phyloP scores from a whole-genome alignment of 2,888 invertebrate genomes.

The Phymatocera aterrima region DNA sequence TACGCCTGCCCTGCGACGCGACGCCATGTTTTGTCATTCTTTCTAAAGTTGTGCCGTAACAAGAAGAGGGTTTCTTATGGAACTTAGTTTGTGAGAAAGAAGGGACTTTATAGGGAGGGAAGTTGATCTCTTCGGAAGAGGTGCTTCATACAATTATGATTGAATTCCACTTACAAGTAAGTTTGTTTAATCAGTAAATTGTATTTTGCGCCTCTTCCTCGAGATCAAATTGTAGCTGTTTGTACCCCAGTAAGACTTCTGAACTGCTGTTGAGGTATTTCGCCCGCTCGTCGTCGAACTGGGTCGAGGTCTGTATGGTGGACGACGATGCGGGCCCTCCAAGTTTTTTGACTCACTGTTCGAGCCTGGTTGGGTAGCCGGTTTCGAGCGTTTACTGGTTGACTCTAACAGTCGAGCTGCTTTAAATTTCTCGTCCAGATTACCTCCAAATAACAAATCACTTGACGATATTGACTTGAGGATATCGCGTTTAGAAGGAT shows the following conservation, averaged over 20 bases:
- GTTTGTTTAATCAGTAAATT: background rate
- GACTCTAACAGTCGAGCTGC: slow-evolving; percentile 45
- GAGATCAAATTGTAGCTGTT: background rate
- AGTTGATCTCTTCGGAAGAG: no score
- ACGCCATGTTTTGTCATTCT: no score
- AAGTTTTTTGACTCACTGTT: background rate
- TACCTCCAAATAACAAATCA: slow-evolving; percentile 47
- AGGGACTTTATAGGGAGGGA: no score
- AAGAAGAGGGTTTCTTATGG: no score
- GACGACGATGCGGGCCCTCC: background rate
- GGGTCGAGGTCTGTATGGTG: background rate
- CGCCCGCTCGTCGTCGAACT: background rate
- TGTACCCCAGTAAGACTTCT: no score
- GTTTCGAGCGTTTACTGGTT: slow-evolving; percentile 35
- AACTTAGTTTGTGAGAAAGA: no score
- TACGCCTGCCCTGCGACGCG: no score
- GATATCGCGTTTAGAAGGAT: slow-evolving; percentile 45
- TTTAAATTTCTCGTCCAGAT: slow-evolving; percentile 48
- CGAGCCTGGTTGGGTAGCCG: background rate
- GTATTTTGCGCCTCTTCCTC: background rate
- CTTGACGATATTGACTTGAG: slow-evolving; percentile 45
- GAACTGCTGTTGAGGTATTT: no score
- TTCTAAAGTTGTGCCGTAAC: no score
- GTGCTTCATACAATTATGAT: no score
- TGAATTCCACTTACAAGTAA: background rate